phyloP scores from a whole-genome alignment of 2,888 invertebrate species.

The Microctonus aethiopoides region DNA sequence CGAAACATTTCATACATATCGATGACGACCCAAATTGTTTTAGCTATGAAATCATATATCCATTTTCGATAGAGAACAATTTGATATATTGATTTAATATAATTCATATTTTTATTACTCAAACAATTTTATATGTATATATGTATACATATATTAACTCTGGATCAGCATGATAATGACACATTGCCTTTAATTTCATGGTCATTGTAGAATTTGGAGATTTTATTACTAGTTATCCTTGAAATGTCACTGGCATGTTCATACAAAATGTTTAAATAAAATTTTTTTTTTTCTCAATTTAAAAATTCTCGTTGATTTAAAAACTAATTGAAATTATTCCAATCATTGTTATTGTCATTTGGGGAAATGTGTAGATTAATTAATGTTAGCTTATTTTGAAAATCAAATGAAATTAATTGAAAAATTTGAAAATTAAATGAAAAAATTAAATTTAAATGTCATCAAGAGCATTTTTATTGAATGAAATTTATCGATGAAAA shows the following conservation, averaged over 20 bases:
- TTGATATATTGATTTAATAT: background rate
- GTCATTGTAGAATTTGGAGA: slow-evolving; percentile 1
- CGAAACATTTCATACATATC: slow-evolving; percentile 5
- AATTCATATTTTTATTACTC: background rate
- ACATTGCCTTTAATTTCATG: slow-evolving; percentile 9
- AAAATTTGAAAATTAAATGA: background rate
- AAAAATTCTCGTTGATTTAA: background rate
- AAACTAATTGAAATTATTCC: too few relatives aligned
- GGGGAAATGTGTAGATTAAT: too few relatives aligned
- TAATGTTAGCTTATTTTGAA: too few relatives aligned
- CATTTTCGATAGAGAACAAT: background rate
- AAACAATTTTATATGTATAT: background rate
- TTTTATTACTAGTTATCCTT: slow-evolving; percentile 4
- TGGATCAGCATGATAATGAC: too few relatives aligned
- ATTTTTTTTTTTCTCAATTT: background rate
- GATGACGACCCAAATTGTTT: slow-evolving; percentile 11
- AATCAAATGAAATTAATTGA: background rate
- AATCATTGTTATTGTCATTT: too few relatives aligned
- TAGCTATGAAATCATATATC: background rate
- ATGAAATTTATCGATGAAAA: background rate
- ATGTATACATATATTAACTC: too few relatives aligned
- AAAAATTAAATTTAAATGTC: background rate
- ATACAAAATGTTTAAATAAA: background rate
- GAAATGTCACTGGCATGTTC: background rate
- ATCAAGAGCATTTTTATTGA: background rate